Conservation (phyloP, 2,113 vertebrate genomes). For the Pyrgilauda ruficollis region DNA sequence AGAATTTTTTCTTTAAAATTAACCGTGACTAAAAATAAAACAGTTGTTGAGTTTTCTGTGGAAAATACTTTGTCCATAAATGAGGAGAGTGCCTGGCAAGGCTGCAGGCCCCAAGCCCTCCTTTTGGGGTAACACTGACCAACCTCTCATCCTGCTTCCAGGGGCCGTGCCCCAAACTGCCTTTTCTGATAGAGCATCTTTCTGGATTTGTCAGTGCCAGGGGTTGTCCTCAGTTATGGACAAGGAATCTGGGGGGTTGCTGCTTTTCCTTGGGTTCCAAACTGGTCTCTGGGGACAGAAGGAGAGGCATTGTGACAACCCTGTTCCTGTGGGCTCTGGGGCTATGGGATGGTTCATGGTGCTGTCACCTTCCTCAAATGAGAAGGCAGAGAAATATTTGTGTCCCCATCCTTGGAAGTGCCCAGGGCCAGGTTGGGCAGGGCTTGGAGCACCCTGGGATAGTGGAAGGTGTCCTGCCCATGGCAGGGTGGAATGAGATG, state of each 20-base stretch:
- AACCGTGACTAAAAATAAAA: not conserved
- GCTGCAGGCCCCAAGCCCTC: not conserved
- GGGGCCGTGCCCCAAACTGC: not conserved
- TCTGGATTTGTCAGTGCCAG: not conserved
- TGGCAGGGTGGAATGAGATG: not conserved
- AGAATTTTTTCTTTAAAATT: not conserved
- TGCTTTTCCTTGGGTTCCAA: not conserved
- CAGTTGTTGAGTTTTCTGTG: not conserved
- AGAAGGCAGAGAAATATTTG: not conserved
- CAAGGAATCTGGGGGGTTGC: not conserved
- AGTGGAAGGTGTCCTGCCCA: not conserved
- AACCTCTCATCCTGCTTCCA: rapidly evolving
- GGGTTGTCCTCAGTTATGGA: not conserved
- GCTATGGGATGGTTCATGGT: rapidly evolving
- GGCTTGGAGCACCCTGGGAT: not conserved
- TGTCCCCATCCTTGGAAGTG: not conserved
- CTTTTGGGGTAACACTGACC: not conserved
- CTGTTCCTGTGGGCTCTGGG: not conserved
- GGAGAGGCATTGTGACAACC: rapidly evolving
- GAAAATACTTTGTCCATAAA: constrained; percentile 25
- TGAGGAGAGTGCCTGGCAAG: not conserved
- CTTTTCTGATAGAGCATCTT: not conserved
- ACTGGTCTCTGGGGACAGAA: not conserved
- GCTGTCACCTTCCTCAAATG: not conserved
- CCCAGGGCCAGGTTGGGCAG: rapidly evolving